These are phyloP conservation scores for Archivesica marissinica DNA, from an alignment of 1,140 invertebrate genomes.

Conservation along the genomic window DNA sequence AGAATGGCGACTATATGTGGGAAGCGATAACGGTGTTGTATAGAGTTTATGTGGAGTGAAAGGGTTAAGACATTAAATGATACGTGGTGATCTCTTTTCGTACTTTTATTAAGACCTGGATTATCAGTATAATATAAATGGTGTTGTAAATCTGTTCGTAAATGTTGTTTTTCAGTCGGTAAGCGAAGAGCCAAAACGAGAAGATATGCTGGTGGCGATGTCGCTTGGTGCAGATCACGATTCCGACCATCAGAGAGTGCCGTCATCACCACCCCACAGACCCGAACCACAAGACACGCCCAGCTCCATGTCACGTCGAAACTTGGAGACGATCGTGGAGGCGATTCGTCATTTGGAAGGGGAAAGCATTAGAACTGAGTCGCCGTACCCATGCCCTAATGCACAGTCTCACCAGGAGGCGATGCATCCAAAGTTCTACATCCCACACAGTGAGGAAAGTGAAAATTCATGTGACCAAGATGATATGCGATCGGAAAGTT, in stretches of 20 bases:
- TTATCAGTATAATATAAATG: no score
- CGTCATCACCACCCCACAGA: constrained; percentile 21
- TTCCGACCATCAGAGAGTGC: constrained; percentile 25
- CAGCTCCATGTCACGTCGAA: constrained; percentile 92
- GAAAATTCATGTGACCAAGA: constrained; percentile 78
- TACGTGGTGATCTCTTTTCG: no score
- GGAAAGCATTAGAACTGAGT: constrained; percentile 87
- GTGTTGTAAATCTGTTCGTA: background rate
- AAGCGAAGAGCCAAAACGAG: background rate
- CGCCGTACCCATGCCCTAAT: constrained; percentile 32
- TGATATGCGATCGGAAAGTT: constrained; percentile 72
- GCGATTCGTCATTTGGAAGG: constrained; percentile 98
- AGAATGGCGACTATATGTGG: no score
- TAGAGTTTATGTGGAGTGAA: no score
- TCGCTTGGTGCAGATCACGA: background rate
- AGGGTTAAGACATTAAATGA: no score
- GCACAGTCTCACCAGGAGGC: background rate
- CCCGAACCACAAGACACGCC: constrained; percentile 6
- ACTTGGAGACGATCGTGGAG: constrained; percentile 98
- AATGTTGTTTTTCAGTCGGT: background rate
- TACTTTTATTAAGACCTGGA: no score
- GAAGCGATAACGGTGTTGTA: no score
- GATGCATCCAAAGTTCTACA: constrained; percentile 35
- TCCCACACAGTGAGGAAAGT: constrained; percentile 73
- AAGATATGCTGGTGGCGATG: background rate